Percentiles rank a stretch among this genome's conserved stretches.
These are phyloP conservation scores for Pleuronectes platessa DNA, from an alignment of 2,113 vertebrate species.

Conservation along the genomic window DNA sequence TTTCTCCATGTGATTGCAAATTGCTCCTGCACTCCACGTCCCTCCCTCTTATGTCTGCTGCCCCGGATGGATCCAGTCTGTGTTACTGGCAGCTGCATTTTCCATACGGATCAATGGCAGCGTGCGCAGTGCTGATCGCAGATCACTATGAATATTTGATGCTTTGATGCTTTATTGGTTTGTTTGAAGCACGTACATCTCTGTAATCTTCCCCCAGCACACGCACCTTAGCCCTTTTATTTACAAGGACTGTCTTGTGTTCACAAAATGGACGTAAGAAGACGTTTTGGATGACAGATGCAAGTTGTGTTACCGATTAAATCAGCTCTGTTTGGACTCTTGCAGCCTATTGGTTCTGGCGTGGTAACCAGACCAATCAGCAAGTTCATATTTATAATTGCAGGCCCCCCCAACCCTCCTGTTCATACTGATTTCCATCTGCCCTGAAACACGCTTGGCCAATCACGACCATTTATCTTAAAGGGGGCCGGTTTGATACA, in stretches of 20 bases:
- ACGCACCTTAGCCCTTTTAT: constrained; percentile 54
- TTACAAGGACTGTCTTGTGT: constrained; percentile 32
- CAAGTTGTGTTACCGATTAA: constrained; percentile 60
- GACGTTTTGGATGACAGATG: constrained; percentile 29
- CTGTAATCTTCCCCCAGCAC: constrained; percentile 49
- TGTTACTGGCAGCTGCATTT: constrained; percentile 71
- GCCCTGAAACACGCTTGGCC: too few species aligned
- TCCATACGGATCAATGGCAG: constrained; percentile 69
- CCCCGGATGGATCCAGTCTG: constrained; percentile 65
- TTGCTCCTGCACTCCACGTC: constrained; percentile 57
- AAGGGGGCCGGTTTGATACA: not conserved
- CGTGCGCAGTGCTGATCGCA: constrained; percentile 72
- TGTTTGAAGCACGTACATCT: constrained; percentile 63
- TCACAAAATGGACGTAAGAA: constrained; percentile 8
- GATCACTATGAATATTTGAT: constrained; percentile 78
- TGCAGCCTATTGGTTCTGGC: constrained; percentile 29
- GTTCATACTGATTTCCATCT: too few species aligned
- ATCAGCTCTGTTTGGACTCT: constrained; percentile 53
- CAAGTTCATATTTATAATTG: not conserved
- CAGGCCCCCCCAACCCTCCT: not conserved
- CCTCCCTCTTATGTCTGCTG: constrained; percentile 48
- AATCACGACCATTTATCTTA: not conserved
- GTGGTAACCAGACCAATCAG: not conserved
- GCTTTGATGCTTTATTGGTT: constrained; percentile 64
- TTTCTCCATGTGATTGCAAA: constrained; percentile 70